phyloP scores from a whole-genome alignment of 2,888 invertebrate genomes.

The Eupithecia vulgata region DNA sequence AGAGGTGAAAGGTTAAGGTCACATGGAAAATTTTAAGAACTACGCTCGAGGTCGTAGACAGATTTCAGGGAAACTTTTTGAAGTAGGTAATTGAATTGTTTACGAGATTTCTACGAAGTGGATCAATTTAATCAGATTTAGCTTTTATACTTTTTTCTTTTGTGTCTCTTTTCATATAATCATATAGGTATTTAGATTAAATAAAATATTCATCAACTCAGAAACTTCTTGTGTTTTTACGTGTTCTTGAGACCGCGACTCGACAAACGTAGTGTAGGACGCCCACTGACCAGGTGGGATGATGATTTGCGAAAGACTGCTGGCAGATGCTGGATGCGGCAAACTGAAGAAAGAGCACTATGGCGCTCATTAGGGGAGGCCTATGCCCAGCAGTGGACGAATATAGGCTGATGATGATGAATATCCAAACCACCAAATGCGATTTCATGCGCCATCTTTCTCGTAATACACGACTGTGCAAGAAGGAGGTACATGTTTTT shows the following conservation, averaged over 20 bases:
- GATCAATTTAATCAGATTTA: neutral
- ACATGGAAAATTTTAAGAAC: conserved; percentile 2
- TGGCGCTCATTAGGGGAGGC: no score
- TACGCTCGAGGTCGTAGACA: conserved; percentile 13
- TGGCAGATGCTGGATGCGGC: no score
- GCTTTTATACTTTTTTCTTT: neutral
- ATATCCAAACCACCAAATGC: neutral
- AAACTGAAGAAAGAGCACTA: no score
- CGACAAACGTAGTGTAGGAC: no score
- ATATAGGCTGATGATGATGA: no score
- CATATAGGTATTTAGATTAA: neutral
- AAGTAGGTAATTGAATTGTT: conserved; percentile 2
- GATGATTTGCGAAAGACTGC: no score
- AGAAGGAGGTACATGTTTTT: no score
- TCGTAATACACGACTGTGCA: neutral
- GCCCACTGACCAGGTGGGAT: no score
- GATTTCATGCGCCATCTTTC: neutral
- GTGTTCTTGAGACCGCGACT: no score
- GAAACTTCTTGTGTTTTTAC: neutral
- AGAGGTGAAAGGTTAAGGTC: conserved; percentile 23
- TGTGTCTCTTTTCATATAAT: neutral
- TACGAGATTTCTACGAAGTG: neutral
- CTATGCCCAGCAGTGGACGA: no score
- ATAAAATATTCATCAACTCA: neutral
- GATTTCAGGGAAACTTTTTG: neutral